phyloP scores from a whole-genome alignment of 2,113 vertebrate species.

The Salvator merianae region DNA sequence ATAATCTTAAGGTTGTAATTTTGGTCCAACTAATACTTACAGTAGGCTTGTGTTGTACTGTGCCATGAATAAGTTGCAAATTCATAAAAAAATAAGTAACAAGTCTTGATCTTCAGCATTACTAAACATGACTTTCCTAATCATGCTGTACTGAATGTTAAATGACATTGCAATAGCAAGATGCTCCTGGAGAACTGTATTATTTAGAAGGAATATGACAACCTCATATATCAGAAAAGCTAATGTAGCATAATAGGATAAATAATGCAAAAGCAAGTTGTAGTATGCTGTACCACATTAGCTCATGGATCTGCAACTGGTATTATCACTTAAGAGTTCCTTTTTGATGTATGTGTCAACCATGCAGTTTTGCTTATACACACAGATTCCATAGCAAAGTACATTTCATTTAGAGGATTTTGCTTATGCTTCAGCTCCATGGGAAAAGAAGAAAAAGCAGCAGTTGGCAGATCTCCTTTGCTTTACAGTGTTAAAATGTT shows the following conservation, averaged over 20 bases:
- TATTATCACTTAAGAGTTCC: conserved; percentile 68
- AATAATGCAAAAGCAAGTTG: conserved; percentile 51
- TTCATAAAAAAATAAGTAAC: neutral
- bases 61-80: neutral
- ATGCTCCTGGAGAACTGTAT: conserved; percentile 43
- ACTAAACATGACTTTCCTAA: conserved; percentile 34
- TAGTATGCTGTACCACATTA: conserved; percentile 46
- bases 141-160: conserved; percentile 49
- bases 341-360: conserved; percentile 42
- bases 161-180: conserved; percentile 51
- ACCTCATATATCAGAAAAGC: conserved; percentile 48
- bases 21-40: neutral
- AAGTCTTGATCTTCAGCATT: conserved; percentile 18
- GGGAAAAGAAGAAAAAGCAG: conserved; percentile 21
- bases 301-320: conserved; percentile 54
- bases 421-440: conserved; percentile 43
- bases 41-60: neutral
- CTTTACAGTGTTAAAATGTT: neutral
- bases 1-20: neutral
- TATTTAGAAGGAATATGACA: conserved; percentile 52
- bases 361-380: conserved; percentile 48
- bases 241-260: conserved; percentile 55
- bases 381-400: conserved; percentile 58
- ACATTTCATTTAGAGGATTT: conserved; percentile 56
- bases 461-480: conserved; percentile 1